Evolutionary conservation across 2,113 vertebrate genomes (phyloP).

Genomic region (Hylia prasina): DNA sequence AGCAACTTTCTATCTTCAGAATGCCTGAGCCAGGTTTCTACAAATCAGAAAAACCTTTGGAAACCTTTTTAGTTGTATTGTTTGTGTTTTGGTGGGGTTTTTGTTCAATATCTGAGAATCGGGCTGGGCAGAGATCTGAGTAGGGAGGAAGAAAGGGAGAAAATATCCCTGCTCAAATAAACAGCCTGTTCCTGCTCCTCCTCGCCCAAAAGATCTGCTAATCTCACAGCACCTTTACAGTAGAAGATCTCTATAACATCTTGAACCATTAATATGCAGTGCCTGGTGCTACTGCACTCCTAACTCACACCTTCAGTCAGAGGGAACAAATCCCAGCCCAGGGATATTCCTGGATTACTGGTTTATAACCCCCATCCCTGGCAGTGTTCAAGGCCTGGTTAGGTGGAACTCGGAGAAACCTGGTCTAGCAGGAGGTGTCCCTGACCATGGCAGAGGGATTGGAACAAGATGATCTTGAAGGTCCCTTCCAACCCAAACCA

Average conservation of each 20-base stretch:
- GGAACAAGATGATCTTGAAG: neutral
- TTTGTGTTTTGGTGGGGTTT: neutral
- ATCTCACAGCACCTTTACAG: neutral
- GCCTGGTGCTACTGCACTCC: neutral
- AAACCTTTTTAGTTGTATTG: neutral
- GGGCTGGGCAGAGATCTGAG: neutral
- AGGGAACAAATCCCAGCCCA: neutral
- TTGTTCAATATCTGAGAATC: neutral
- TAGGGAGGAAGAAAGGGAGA: neutral
- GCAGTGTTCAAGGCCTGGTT: neutral
- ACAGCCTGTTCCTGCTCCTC: neutral
- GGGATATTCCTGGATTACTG: neutral
- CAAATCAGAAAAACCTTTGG: neutral
- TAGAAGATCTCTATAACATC: neutral
- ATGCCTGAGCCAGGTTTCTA: neutral
- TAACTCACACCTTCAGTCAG: neutral
- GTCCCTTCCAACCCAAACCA: neutral
- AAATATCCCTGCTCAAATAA: neutral
- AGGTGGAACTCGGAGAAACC: neutral
- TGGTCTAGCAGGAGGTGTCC: neutral
- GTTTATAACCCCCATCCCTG: neutral
- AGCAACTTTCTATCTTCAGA: neutral
- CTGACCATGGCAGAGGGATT: neutral
- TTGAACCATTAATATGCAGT: neutral
- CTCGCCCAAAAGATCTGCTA: neutral